Conservation (phyloP, 2,888 invertebrate species). For the Chaetoderma sp. region DNA sequence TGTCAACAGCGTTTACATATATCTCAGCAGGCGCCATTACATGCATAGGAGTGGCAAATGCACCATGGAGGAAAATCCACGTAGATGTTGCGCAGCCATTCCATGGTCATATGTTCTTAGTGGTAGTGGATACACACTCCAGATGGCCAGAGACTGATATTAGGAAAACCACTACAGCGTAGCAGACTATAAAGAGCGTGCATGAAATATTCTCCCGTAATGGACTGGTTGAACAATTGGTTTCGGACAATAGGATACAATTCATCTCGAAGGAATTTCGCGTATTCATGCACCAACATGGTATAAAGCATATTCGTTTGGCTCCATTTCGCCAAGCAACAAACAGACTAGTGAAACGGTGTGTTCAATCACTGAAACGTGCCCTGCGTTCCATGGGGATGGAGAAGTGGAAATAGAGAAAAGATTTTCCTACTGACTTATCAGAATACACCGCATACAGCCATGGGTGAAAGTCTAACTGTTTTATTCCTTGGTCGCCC, state of each 20-base stretch:
- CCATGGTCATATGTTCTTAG: constrained; percentile 14
- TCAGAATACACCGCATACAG: constrained; percentile 20
- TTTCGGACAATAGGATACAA: constrained; percentile 27
- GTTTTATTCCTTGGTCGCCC: background rate
- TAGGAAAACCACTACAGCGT: constrained; percentile 12
- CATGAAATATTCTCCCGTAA: constrained; percentile 4
- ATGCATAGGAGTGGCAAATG: constrained; percentile 24
- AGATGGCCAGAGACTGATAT: constrained; percentile 19
- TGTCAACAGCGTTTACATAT: constrained; percentile 9
- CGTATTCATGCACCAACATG: constrained; percentile 12
- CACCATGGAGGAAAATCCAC: constrained; percentile 21
- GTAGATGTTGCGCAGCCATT: constrained; percentile 19
- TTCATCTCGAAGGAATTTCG: constrained; percentile 20
- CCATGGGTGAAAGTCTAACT: constrained; percentile 10
- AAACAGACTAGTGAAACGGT: constrained; percentile 21
- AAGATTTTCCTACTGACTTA: constrained; percentile 13
- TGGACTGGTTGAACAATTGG: constrained; percentile 17
- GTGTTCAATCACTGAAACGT: constrained; percentile 18
- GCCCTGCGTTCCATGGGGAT: too few relatives aligned
- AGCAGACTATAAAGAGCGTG: background rate
- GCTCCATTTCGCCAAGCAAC: constrained; percentile 22
- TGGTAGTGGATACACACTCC: constrained; percentile 20
- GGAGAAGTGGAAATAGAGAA: too few relatives aligned
- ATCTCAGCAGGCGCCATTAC: constrained; percentile 16
- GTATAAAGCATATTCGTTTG: constrained; percentile 23